Conservation (phyloP, 2,113 vertebrate species). For the Marmota flaviventris region DNA sequence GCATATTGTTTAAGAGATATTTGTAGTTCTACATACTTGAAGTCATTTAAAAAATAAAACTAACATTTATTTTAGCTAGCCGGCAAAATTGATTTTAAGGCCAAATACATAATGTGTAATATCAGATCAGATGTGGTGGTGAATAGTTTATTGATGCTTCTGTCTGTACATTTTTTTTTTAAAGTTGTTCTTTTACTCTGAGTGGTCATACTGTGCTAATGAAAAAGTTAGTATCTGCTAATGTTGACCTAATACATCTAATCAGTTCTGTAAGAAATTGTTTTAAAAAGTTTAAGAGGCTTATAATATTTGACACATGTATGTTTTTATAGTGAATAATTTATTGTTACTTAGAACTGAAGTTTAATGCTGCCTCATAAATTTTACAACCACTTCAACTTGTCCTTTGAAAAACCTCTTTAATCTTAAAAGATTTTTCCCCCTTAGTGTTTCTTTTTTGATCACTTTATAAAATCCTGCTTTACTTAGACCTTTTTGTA, state of each 20-base stretch:
- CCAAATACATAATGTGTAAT: not conserved
- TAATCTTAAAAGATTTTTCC: constrained; percentile 85
- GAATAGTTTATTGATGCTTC: not conserved
- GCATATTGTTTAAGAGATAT: not conserved
- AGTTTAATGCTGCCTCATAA: constrained; percentile 86
- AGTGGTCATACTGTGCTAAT: constrained; percentile 34
- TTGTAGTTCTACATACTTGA: constrained; percentile 19
- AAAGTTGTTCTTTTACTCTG: not conserved
- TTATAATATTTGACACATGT: constrained; percentile 84
- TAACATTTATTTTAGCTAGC: not conserved
- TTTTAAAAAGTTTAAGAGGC: constrained; percentile 80
- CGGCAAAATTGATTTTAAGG: not conserved
- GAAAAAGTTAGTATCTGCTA: constrained; percentile 59
- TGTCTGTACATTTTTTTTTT: not conserved
- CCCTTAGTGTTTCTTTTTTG: constrained; percentile 84
- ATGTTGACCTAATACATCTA: constrained; percentile 62
- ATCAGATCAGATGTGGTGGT: not conserved
- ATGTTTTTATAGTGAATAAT: constrained; percentile 87
- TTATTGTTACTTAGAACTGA: constrained; percentile 85
- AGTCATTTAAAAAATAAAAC: constrained; percentile 37
- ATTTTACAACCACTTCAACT: constrained; percentile 85
- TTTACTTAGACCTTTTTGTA: constrained; percentile 85
- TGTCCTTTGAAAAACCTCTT: constrained; percentile 87
- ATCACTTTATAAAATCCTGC: constrained; percentile 85
- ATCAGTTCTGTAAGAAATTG: constrained; percentile 77